Conservation (phyloP, 1,140 invertebrate species). For the Lineus longissimus region DNA sequence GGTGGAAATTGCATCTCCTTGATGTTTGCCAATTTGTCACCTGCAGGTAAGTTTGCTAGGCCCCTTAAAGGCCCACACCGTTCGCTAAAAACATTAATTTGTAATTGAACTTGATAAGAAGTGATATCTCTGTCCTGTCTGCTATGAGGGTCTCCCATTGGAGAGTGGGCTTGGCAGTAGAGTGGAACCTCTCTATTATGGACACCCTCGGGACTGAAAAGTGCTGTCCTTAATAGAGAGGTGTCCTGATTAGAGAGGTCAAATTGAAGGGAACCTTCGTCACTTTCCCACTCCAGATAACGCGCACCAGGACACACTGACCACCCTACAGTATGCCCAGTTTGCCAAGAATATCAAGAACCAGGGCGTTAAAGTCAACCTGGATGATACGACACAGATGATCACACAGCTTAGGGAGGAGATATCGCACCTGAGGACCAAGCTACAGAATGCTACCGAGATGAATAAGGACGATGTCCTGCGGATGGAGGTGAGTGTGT, state of each 20-base stretch:
- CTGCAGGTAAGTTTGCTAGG: conserved; percentile 62
- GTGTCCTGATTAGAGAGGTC: no score
- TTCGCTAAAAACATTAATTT: no score
- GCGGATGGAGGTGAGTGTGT: conserved; percentile 34
- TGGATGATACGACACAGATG: conserved; percentile 23
- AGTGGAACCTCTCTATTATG: no score
- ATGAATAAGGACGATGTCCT: conserved; percentile 43
- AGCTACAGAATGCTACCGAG: conserved; percentile 75
- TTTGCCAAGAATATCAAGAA: conserved; percentile 94
- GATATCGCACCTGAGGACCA: conserved; percentile 82
- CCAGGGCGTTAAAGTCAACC: conserved; percentile 70
- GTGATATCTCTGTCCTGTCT: no score
- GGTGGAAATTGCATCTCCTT: conserved; percentile 80
- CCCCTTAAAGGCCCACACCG: no score
- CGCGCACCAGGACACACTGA: conserved; percentile 95
- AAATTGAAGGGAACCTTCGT: no score
- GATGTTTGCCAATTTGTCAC: conserved; percentile 95
- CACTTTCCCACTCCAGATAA: conserved; percentile 62
- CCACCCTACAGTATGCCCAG: conserved; percentile 95
- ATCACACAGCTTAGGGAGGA: conserved; percentile 70
- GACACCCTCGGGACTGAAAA: no score
- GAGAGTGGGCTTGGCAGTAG: no score
- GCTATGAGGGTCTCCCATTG: no score
- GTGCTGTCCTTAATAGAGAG: no score
- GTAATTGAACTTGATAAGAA: no score